Conservation (phyloP, 2,888 invertebrate species). For the Tubulanus polymorphus region DNA sequence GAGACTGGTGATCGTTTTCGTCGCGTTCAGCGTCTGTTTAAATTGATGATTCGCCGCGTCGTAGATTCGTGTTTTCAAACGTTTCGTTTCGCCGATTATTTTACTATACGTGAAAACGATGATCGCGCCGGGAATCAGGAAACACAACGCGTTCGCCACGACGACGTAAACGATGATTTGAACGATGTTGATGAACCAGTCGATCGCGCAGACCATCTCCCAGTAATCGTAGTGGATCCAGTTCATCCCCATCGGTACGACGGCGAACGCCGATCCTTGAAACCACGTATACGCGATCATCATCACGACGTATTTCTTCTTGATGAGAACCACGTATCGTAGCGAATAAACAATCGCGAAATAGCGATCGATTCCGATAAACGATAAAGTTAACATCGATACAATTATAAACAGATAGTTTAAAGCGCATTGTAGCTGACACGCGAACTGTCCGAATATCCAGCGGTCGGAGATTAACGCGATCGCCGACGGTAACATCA, state of each 20-base stretch:
- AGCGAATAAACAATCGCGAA: constrained; percentile 41
- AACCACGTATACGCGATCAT: constrained; percentile 39
- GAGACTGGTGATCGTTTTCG: constrained; percentile 32
- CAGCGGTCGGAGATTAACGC: constrained; percentile 24
- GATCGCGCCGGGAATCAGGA: constrained; percentile 35
- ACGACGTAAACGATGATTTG: constrained; percentile 37
- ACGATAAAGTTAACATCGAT: constrained; percentile 48
- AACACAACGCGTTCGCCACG: constrained; percentile 39
- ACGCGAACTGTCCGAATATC: constrained; percentile 24
- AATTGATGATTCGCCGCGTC: constrained; percentile 20
- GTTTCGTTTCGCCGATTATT: constrained; percentile 18
- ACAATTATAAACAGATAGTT: constrained; percentile 51
- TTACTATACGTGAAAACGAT: constrained; percentile 33
- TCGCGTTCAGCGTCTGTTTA: not conserved
- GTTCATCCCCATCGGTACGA: constrained; percentile 28
- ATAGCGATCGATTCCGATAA: constrained; percentile 47
- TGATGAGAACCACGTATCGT: constrained; percentile 30
- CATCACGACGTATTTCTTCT: constrained; percentile 17
- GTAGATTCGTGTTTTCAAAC: not conserved
- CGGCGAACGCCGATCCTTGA: constrained; percentile 38
- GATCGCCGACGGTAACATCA: constrained; percentile 36
- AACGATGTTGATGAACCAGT: constrained; percentile 34
- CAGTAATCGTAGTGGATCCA: constrained; percentile 51
- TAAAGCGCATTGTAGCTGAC: constrained; percentile 37
- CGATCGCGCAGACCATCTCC: constrained; percentile 48